Evolutionary conservation across 2,888 invertebrate genomes (phyloP).

Genomic region (Cactoblastis cactorum): DNA sequence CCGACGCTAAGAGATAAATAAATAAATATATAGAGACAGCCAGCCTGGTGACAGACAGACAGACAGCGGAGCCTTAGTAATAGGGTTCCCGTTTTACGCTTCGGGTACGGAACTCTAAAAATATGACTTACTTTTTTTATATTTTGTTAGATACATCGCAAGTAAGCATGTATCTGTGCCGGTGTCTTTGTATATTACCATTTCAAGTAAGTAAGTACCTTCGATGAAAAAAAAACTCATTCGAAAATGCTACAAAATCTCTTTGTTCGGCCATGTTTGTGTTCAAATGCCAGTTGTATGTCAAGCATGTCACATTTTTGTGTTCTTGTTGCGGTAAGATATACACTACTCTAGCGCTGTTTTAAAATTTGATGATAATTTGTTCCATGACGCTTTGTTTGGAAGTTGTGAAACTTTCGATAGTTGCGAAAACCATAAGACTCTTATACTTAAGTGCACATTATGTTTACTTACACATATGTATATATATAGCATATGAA

Average conservation of each 20-base stretch:
- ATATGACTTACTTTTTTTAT: too few species aligned
- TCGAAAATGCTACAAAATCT: constrained; percentile 46
- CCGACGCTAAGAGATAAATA: too few species aligned
- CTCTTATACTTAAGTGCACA: not conserved
- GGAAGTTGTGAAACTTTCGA: constrained; percentile 23
- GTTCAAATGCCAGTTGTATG: constrained; percentile 58
- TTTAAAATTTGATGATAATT: constrained; percentile 37
- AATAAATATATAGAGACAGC: too few species aligned
- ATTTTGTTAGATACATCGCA: not conserved
- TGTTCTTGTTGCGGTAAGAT: constrained; percentile 19
- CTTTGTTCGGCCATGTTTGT: constrained; percentile 49
- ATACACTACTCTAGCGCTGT: constrained; percentile 15
- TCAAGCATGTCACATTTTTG: constrained; percentile 48
- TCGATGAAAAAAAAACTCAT: constrained; percentile 43
- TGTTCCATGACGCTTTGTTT: constrained; percentile 30
- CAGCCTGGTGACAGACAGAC: too few species aligned
- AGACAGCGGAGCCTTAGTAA: too few species aligned
- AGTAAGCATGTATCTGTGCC: not conserved
- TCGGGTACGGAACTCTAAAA: too few species aligned
- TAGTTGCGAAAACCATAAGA: not conserved
- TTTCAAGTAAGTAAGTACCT: constrained; percentile 12
- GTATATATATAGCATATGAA: not conserved
- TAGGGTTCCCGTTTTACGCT: too few species aligned
- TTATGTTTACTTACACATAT: too few species aligned
- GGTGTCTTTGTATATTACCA: constrained; percentile 42